These are phyloP conservation scores for Eptesicus fuscus DNA, from an alignment of 2,113 vertebrate species.

Conservation along the genomic window DNA sequence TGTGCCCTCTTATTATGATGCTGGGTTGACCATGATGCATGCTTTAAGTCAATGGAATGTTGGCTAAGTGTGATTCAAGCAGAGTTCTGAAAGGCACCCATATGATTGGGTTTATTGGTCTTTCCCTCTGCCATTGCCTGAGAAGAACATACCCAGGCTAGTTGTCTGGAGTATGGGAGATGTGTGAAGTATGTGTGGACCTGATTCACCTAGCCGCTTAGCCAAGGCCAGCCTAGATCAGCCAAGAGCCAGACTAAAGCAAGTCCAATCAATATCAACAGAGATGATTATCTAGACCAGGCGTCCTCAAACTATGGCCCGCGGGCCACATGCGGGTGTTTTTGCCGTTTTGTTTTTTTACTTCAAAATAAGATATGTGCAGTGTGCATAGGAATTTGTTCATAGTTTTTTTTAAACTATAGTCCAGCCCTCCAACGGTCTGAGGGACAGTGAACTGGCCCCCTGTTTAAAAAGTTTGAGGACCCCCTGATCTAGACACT, in stretches of 20 bases:
- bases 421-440: too few species aligned
- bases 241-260: neutral
- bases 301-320: too few species aligned
- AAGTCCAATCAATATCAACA: too few species aligned
- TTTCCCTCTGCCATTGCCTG: neutral
- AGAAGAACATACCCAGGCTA: neutral
- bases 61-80: neutral
- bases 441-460: too few species aligned
- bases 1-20: neutral
- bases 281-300: neutral
- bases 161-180: neutral
- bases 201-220: neutral
- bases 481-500: neutral
- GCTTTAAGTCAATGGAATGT: neutral
- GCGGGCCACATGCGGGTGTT: too few species aligned
- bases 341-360: too few species aligned
- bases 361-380: too few species aligned
- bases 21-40: neutral
- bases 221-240: neutral
- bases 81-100: neutral
- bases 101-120: neutral
- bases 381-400: too few species aligned
- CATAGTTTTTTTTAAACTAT: too few species aligned
- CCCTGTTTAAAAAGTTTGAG: too few species aligned
- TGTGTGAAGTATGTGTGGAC: accelerated